Conservation (phyloP, 2,113 vertebrate species). For the Phrynosoma platyrhinos region DNA sequence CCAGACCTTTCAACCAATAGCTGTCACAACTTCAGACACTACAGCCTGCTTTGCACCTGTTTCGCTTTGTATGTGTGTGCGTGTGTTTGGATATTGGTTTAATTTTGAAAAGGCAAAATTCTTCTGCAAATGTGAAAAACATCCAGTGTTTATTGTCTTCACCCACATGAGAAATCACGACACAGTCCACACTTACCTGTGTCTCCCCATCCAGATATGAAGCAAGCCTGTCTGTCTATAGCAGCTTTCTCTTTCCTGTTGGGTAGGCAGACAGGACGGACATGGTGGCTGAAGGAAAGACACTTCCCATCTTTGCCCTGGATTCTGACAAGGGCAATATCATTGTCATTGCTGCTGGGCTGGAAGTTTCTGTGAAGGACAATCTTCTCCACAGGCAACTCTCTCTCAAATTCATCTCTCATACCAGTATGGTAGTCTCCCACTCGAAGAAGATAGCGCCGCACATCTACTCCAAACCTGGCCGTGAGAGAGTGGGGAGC, state of each 20-base stretch:
- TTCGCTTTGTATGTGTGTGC: too few species aligned
- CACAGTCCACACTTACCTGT: constrained; percentile 75
- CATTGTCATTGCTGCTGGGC: constrained; percentile 86
- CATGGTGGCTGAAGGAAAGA: constrained; percentile 82
- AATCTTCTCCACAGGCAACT: constrained; percentile 79
- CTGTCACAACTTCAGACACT: neutral
- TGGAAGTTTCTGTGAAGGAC: constrained; percentile 89
- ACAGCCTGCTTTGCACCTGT: too few species aligned
- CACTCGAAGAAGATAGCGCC: constrained; percentile 82
- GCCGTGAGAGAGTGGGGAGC: neutral
- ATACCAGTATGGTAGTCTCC: constrained; percentile 87
- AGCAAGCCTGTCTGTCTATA: constrained; percentile 78
- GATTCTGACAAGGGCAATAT: constrained; percentile 87
- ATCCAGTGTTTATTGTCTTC: neutral
- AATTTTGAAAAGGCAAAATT: neutral
- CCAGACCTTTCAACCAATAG: neutral
- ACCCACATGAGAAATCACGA: neutral
- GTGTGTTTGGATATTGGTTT: too few species aligned
- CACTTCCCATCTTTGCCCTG: constrained; percentile 84
- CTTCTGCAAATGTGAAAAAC: neutral
- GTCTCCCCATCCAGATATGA: constrained; percentile 86
- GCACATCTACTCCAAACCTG: constrained; percentile 85
- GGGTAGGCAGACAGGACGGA: constrained; percentile 87
- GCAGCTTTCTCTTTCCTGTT: constrained; percentile 62
- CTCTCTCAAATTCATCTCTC: constrained; percentile 83